Base-by-base conservation (phyloP, 2,888 invertebrate species). In the Pimpla rufipes region DNA sequence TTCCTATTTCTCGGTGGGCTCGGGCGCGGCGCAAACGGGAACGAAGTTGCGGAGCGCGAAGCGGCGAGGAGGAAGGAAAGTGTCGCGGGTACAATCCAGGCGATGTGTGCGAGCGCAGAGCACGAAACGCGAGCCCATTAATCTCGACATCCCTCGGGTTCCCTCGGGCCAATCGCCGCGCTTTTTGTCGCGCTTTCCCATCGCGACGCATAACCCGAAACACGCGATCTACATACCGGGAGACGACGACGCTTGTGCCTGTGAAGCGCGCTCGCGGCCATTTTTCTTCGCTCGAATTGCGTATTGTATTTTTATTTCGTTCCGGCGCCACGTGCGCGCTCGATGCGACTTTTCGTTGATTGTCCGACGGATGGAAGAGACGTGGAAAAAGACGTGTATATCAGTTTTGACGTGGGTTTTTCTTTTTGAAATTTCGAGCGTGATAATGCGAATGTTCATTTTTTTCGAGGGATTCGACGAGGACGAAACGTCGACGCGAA, bases 111-210 rank as follows among this genome's bases (percentile, higher is more conserved):
- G 62, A n/a, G 29, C 23, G 16, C 23, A 11, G 2, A 18, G 2
- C 66, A 55, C 71, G 76, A 73, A 77, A 73, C 37, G 50, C 11
- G 42, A 77, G 66, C 35, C 45, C 81, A 66, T 81, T 76, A 71
- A 76, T 76, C 66, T 52, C 40, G 4, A n/a, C 45, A 47, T 47
- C n/a, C n/a, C 47, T 2, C 29, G 29, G 3, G 29, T 3, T 2
- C 29, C n/a, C 50, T 29, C 40, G 55, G 21, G 67, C 45, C 47
- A 5, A 40, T 16, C 13, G 21, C n/a, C 2, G 2, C 29, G 29
- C 13, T n/a, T 29, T 59, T 35, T 35, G 23, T n/a, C 13, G n/a
- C 18, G 35, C 52, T 68, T 67, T 52, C 29, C 50, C 37, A 37
- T 35, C 18, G 16, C 18, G 40, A 21, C 47, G 23, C 37, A 40